Evolutionary conservation across 2,797 vertebrate genomes (phyloP).

Genomic region (Pseudomugil tenellus): DNA sequence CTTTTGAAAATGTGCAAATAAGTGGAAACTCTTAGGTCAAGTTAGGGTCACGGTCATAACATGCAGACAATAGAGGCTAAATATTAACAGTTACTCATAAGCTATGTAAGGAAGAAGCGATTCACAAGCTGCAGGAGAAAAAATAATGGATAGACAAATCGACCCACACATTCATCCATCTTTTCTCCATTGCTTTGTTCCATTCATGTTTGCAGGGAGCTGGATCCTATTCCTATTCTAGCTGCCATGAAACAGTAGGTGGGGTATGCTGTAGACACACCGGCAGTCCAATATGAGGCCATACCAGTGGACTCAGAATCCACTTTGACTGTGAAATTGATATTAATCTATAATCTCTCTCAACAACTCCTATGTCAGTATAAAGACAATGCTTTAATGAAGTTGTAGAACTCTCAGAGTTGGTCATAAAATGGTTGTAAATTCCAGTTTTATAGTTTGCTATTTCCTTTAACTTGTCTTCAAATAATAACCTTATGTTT

Average conservation of each 20-base stretch:
- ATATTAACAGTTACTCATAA: background rate
- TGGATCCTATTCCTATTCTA: too few relatives aligned
- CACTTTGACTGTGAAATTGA: too few relatives aligned
- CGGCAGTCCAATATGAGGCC: too few relatives aligned
- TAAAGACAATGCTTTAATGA: background rate
- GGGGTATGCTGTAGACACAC: too few relatives aligned
- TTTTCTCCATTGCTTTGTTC: too few relatives aligned
- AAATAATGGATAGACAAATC: too few relatives aligned
- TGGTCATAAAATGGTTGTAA: background rate
- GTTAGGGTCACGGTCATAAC: constrained; percentile 15
- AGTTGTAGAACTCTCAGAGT: background rate
- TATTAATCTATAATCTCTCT: background rate
- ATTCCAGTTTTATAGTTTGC: too few relatives aligned
- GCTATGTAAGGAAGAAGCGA: background rate
- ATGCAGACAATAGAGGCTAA: background rate
- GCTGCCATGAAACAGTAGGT: too few relatives aligned
- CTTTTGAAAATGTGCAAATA: constrained; percentile 12
- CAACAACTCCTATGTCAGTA: background rate
- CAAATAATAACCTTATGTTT: background rate
- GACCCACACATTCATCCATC: too few relatives aligned
- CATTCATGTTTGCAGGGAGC: too few relatives aligned
- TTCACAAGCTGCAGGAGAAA: background rate
- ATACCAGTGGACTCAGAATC: too few relatives aligned
- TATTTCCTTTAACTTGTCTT: too few relatives aligned
- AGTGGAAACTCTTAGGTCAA: constrained; percentile 14